These are phyloP conservation scores for Phylloscopus whistleri DNA, from an alignment of 2,113 vertebrate genomes.

Conservation along the genomic window DNA sequence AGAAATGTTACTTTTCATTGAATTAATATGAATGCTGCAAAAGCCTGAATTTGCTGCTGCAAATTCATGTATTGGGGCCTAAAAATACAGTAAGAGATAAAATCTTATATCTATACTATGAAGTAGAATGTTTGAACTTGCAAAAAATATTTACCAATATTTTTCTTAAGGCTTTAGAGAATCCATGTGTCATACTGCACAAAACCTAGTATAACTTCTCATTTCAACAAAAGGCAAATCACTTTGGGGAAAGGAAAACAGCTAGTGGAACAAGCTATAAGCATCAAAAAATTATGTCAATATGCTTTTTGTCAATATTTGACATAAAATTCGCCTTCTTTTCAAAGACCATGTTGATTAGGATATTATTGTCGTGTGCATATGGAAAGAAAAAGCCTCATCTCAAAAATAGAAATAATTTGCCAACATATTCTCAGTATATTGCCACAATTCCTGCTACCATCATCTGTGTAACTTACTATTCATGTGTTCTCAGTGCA, in stretches of 20 bases:
- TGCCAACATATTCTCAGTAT: background rate
- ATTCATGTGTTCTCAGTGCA: background rate
- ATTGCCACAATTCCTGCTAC: background rate
- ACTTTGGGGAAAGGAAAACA: slow-evolving; percentile 22
- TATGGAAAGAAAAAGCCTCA: background rate
- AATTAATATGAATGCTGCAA: background rate
- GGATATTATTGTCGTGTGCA: background rate
- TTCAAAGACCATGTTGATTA: background rate
- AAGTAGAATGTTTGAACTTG: background rate
- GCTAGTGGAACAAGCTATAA: background rate
- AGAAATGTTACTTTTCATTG: background rate
- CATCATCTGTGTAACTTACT: background rate
- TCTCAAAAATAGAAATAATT: background rate
- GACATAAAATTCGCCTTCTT: background rate
- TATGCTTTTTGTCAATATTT: background rate
- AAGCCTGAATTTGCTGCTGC: background rate
- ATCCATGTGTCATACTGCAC: background rate
- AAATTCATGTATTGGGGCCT: background rate
- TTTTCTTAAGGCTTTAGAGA: slow-evolving; percentile 18
- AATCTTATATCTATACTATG: background rate
- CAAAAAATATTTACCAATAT: background rate
- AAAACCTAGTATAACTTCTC: slow-evolving; percentile 31
- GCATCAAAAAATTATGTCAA: background rate
- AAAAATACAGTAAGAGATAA: background rate
- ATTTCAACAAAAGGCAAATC: slow-evolving; percentile 37